phyloP scores from a whole-genome alignment of 2,113 vertebrate genomes.

The Amphiprion ocellaris region DNA sequence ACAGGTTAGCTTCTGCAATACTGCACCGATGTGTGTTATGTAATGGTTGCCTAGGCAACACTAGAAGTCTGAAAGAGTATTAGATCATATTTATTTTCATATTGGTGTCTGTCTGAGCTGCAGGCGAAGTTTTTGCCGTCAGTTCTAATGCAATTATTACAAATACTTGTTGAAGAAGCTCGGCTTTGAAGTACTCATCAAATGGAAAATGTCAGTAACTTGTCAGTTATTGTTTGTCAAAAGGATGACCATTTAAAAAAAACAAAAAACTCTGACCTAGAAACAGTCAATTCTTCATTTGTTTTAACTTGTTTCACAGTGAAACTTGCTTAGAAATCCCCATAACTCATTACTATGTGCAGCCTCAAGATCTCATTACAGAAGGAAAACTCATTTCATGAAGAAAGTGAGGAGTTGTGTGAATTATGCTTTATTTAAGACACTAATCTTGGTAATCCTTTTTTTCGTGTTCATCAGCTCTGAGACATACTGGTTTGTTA shows the following conservation, averaged over 20 bases:
- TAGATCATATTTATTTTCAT: slow-evolving; percentile 47
- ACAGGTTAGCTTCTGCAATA: slow-evolving; percentile 64
- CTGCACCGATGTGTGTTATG: slow-evolving; percentile 70
- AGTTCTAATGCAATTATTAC: background rate
- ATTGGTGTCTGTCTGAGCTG: slow-evolving; percentile 27
- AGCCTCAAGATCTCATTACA: too few relatives aligned
- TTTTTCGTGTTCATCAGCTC: too few relatives aligned
- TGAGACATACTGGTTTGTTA: too few relatives aligned
- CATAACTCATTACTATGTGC: too few relatives aligned
- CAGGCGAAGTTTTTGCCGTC: background rate
- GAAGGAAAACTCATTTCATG: too few relatives aligned
- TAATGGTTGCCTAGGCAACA: slow-evolving; percentile 83
- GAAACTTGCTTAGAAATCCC: too few relatives aligned
- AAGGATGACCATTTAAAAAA: background rate
- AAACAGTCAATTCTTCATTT: too few relatives aligned
- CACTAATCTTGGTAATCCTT: too few relatives aligned
- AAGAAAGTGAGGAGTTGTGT: too few relatives aligned
- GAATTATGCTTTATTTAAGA: too few relatives aligned
- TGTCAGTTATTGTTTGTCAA: slow-evolving; percentile 4
- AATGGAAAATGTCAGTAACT: background rate
- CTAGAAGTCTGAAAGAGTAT: slow-evolving; percentile 67
- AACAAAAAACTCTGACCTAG: too few relatives aligned
- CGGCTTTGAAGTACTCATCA: background rate
- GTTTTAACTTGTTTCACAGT: too few relatives aligned
- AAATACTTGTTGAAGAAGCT: background rate